Base-by-base conservation (phyloP, 2,113 vertebrate species). In the Chitala chitala region DNA sequence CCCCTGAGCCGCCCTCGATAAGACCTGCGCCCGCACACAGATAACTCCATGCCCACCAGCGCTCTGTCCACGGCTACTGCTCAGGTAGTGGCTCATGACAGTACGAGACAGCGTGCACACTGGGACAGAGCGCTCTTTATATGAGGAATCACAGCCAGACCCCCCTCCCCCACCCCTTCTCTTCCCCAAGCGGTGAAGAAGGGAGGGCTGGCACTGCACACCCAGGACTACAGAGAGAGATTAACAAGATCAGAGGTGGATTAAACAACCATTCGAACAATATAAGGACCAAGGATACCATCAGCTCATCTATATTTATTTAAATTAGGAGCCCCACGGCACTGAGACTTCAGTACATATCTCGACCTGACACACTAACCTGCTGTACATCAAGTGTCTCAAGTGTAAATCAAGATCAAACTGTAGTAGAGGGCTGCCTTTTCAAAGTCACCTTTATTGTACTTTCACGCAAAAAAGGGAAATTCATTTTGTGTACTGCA, bases 21-120 rank as follows among this genome's bases (percentile, higher is more conserved):
- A n/a, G n/a, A 38, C 5, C 29, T 13, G 54, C 15, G 72, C 77
- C 76, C 13, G 69, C 76, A 69, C 66, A 76, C 22, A 0, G 59
- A 73, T 38, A 76, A 38, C 22, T 81, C 83, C 84, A 88, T 88
- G 0, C 3, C 33, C 6, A 53, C 66, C 22, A 9, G 54, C 69
- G 71, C 36, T 59, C 36, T 5, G 40, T n/a, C n/a, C n/a, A n/a
- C n/a, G n/a, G n/a, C n/a, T n/a, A n/a, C n/a, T n/a, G n/a, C n/a
- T n/a, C 36, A 56, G 51, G 44, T 9, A 58, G 29, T n/a, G 7
- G 65, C 15, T 29, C 71, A 44, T 15, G 2, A 5, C 36, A 0
- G 50, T 20, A 3, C 17, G 26, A 61, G 42, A 46, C 7, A 26
- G 5, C 50, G 6, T 10, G 22, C 3, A 15, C 26, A n/a, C 6